Evolutionary conservation across 1,140 invertebrate genomes (phyloP), one percentile per base, ranked within the genome.

Genomic region (Bombus cullumanus): DNA sequence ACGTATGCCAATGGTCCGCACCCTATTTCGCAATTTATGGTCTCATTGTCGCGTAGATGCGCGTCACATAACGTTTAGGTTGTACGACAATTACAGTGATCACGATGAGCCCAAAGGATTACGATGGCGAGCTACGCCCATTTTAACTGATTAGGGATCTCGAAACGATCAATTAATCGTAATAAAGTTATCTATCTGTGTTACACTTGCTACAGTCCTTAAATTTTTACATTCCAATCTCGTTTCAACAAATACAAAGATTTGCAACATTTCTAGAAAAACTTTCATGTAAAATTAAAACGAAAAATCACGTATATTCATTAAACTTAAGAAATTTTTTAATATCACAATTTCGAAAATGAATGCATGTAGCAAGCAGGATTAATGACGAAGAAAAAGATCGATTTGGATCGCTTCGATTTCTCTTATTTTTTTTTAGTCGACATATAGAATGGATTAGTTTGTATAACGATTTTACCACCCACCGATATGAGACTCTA

Each of bases 401-500:
- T 0, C 22, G 6, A 8, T 18, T 28, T 25, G 18, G 73, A 69
- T 83, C 81, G 73, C 57, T 69, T 83, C 82, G 82, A 78, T 25
- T 41, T 71, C 37, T 53, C 81, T 34, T 53, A 53, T 53, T 22
- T 53, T 53, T n/a, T 53, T 53, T 53, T n/a, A 13, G 8, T 41
- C 3, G 8, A n/a, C 43, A 41, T 15, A 6, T 8, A 37, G 41
- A 18, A n/a, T 59, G 5, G n/a, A 31, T 28, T 64, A 15, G 10
- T 68, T 77, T 43, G 15, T 25, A 12, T 66, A 69, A 81, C 59
- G 57, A 85, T 47, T 69, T 82, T 74, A 74, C 74, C 75, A 83
- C 78, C 80, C 79, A 80, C 43, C 71, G 80, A 88, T 39, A 47
- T 64, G 77, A 84, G 64, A 89, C 47, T 89, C 64, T 28, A 62